Conservation (phyloP, 1,140 invertebrate species). For the Cardiocondyla obscurior region DNA sequence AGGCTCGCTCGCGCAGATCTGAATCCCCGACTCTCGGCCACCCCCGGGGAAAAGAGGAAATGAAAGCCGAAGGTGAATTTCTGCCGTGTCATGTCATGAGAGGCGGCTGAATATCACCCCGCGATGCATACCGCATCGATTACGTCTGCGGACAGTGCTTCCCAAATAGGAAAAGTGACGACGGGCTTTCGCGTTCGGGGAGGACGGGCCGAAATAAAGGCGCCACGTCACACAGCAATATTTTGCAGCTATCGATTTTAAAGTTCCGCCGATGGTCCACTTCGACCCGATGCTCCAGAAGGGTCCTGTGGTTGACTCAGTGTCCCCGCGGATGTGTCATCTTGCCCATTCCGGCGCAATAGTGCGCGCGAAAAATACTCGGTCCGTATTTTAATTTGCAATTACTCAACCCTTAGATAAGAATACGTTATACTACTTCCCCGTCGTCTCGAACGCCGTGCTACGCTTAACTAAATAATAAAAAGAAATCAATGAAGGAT, state of each 20-base stretch:
- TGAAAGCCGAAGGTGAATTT: slow-evolving; percentile 52
- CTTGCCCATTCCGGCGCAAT: not conserved
- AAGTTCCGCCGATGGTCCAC: slow-evolving; percentile 12
- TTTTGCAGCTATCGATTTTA: slow-evolving; percentile 26
- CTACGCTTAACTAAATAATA: not conserved
- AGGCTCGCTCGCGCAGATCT: slow-evolving; percentile 9
- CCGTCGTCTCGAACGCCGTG: not conserved
- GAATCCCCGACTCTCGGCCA: slow-evolving; percentile 28
- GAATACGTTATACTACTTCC: not conserved
- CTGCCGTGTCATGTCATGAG: slow-evolving; percentile 49
- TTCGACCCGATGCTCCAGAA: not conserved
- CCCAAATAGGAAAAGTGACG: slow-evolving; percentile 29
- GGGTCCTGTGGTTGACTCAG: not conserved
- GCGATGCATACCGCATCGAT: slow-evolving; percentile 48
- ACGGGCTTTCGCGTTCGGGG: not conserved
- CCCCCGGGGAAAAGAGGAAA: slow-evolving; percentile 43
- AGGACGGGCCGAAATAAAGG: not conserved
- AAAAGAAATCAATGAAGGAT: not conserved
- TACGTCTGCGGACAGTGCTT: slow-evolving; percentile 19
- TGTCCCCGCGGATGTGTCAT: not conserved
- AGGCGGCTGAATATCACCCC: slow-evolving; percentile 37
- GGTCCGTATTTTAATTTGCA: not conserved
- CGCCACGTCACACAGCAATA: slow-evolving; percentile 8
- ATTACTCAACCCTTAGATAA: not conserved
- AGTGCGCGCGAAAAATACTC: too few species aligned